A percentile compares a stretch with the other conserved stretches of the same genome.
phyloP scores from a whole-genome alignment of 2,113 vertebrate genomes.

The Ondatra zibethicus region DNA sequence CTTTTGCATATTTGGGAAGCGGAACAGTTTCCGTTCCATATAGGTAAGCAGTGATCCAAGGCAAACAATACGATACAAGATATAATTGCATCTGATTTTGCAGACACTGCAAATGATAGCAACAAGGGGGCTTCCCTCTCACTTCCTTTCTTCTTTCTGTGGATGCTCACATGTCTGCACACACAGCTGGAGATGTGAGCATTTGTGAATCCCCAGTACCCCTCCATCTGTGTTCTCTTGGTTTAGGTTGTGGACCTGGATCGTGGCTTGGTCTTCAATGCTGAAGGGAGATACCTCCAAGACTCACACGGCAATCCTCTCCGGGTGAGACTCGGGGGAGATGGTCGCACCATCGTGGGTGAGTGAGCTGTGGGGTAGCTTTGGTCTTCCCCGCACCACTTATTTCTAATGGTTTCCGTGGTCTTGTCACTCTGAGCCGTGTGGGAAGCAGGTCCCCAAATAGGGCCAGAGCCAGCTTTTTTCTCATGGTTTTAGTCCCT shows the following conservation, averaged over 20 bases:
- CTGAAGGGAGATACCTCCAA: constrained; percentile 94
- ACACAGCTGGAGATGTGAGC: neutral
- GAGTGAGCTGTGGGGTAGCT: constrained; percentile 56
- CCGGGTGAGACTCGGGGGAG: constrained; percentile 95
- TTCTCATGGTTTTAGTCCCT: fast-evolving
- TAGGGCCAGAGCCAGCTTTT: neutral
- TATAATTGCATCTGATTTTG: neutral
- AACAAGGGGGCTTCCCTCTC: neutral
- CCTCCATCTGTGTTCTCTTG: constrained; percentile 29
- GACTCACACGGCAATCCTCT: constrained; percentile 96
- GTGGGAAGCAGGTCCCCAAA: neutral
- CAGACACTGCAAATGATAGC: neutral
- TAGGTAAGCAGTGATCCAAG: neutral
- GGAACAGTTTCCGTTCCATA: neutral
- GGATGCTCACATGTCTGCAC: constrained; percentile 42
- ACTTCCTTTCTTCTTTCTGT: neutral
- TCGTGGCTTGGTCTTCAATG: constrained; percentile 94
- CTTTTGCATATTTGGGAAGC: constrained; percentile 13
- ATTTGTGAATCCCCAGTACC: neutral
- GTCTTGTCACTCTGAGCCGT: neutral
- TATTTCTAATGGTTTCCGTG: neutral
- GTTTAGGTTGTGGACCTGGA: constrained; percentile 95
- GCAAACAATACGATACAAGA: neutral
- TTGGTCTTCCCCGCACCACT: neutral
- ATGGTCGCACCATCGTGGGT: constrained; percentile 97